Conservation (phyloP, 2,113 vertebrate genomes). For the Ariopsis seemanni region DNA sequence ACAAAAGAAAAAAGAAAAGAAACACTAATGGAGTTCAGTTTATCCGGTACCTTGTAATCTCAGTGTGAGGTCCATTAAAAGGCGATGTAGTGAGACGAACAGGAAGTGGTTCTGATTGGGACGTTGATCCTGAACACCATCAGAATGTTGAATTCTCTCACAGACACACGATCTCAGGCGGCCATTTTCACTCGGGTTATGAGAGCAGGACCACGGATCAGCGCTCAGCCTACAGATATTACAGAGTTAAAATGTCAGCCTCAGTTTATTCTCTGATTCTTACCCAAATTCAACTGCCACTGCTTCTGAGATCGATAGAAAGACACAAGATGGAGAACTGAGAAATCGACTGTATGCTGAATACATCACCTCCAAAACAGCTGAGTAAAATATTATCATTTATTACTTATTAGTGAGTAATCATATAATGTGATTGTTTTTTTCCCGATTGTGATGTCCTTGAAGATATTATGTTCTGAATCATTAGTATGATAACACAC, state of each 20-base stretch:
- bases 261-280: neutral
- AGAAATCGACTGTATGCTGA: neutral
- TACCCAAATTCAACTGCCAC: neutral
- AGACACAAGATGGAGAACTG: neutral
- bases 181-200: neutral
- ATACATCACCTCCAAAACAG: neutral
- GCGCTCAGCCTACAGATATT: neutral
- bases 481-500: neutral
- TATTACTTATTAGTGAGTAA: neutral
- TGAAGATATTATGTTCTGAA: neutral
- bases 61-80: slow-evolving; percentile 29
- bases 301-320: neutral
- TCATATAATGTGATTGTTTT: neutral
- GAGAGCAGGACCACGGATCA: neutral
- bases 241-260: neutral
- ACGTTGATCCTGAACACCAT: neutral
- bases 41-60: slow-evolving; percentile 36
- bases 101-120: neutral
- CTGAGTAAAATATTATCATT: neutral
- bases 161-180: neutral
- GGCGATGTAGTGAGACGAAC: slow-evolving; percentile 9
- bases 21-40: slow-evolving; percentile 24
- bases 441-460: neutral
- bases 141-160: neutral
- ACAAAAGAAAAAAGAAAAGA: neutral